Evolutionary conservation across 2,113 vertebrate species (phyloP), one percentile per base, ranked within the genome.

Genomic region (Plecotus auritus): DNA sequence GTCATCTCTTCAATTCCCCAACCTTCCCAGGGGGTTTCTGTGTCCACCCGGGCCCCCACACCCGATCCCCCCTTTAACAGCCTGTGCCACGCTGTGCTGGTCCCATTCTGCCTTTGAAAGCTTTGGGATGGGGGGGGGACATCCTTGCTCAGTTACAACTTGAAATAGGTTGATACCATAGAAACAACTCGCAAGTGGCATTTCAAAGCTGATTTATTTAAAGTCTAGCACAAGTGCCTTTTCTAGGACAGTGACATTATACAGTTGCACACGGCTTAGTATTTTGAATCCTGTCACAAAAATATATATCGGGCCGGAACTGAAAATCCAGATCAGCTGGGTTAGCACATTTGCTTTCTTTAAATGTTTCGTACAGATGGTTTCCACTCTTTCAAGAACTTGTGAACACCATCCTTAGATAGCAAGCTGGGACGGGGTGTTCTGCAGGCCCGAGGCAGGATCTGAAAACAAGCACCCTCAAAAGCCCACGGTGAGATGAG

Each of bases 151-250:
- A 9, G 77, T 82, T 67, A 74, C 56, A 47, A 95, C 82, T 97
- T 96, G 90, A 97, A 97, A 95, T 96, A 96, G 95, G 72, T 74
- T 94, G 95, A 80, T 95, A 61, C 96, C 97, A 97, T 97, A 95
- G 97, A 95, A 97, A 97, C 96, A 84, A 51, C 40, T 74, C 35
- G 30, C 90, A 88, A 94, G 90, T 81, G 37, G 85, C 85, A 96
- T 94, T 95, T 97, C 94, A 54, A 70, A 93, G 95, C 74, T 10
- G 96, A 80, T 91, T 73, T 97, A 97, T 97, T 97, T 97, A 95
- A 96, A 95, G 96, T 94, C 96, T 92, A 92, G 95, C 97, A 88
- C 95, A 95, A 94, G 93, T 59, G 76, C 92, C 95, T 96, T 96
- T 96, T 97, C 96, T 95, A 92, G 95, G 96, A 92, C 85, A 59